phyloP scores from a whole-genome alignment of 2,113 vertebrate genomes.

The Platichthys flesus region DNA sequence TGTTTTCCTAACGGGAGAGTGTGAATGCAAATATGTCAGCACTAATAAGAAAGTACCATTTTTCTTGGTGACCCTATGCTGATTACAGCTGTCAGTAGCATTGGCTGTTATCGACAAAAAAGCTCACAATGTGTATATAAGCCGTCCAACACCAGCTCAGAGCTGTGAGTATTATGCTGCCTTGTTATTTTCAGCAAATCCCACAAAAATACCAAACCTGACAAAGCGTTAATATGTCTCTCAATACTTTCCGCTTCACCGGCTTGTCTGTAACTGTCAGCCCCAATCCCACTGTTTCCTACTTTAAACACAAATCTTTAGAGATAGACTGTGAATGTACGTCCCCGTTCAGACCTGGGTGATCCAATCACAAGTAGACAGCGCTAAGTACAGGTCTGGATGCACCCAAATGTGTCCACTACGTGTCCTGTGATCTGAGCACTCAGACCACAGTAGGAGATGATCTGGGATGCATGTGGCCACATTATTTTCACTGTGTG shows the following conservation, averaged over 20 bases:
- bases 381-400: too few species aligned
- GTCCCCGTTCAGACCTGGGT: not conserved
- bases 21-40: not conserved
- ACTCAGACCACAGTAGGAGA: too few species aligned
- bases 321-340: not conserved
- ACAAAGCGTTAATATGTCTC: too few species aligned
- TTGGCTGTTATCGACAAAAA: not conserved
- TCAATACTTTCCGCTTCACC: not conserved
- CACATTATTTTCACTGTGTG: too few species aligned
- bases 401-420: too few species aligned
- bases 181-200: not conserved
- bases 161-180: not conserved
- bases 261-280: not conserved
- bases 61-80: not conserved
- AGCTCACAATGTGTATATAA: not conserved
- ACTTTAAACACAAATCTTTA: not conserved
- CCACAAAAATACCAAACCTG: not conserved
- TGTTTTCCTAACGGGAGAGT: not conserved
- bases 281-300: not conserved
- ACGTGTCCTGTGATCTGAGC: not conserved
- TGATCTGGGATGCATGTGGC: too few species aligned
- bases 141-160: not conserved
- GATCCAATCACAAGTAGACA: not conserved
- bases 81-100: constrained; percentile 4
- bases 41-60: not conserved